Base-by-base conservation (phyloP, 1,140 invertebrate species). In the Apis mellifera region DNA sequence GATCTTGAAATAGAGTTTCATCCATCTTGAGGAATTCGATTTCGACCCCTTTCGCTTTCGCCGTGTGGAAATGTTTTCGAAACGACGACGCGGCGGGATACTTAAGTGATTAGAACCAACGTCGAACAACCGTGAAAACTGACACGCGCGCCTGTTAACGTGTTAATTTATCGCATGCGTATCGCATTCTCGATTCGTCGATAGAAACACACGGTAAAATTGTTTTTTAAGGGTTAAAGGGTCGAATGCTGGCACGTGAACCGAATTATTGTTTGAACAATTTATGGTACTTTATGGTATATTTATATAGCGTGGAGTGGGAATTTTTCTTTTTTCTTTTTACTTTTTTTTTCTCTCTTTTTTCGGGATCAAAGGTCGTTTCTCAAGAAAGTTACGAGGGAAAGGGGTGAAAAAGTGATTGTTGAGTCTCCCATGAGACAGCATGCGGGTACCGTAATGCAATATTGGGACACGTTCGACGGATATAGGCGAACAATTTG, bases 401-500 rank as follows among this genome's bases (percentile, higher is more conserved):
- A 26, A 80, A 80, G 60, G 73, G 62, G 54, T 15, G 52, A 65
- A 65, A 80, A 50, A 3, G 48, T 19, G 19, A 32, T 72, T 52
- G 26, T 50, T 54, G 23, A 57, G 21, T 59, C 70, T 84, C 52
- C 48, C 55, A 71, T 57, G 57, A n/a, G 59, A 62, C n/a, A 62
- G 79, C 57, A 91, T 92, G 90, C 90, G 91, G 90, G 90, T 82
- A 81, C 72, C 70, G 90, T 91, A 91, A 92, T 79, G 85, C 68
- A 87, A 92, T 91, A 89, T 87, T 87, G 72, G 78, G 76, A 72
- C 87, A 86, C 81, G 82, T 81, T 80, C 78, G 74, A 90, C 75
- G 68, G 76, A 66, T 80, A 87, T 89, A 82, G 78, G 70, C 84
- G 87, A 91, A 93, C 92, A 92, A 92, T 92, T 91, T 85, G 85